Evolutionary conservation across 2,797 vertebrate species (phyloP).

Genomic region (Malurus splendens): DNA sequence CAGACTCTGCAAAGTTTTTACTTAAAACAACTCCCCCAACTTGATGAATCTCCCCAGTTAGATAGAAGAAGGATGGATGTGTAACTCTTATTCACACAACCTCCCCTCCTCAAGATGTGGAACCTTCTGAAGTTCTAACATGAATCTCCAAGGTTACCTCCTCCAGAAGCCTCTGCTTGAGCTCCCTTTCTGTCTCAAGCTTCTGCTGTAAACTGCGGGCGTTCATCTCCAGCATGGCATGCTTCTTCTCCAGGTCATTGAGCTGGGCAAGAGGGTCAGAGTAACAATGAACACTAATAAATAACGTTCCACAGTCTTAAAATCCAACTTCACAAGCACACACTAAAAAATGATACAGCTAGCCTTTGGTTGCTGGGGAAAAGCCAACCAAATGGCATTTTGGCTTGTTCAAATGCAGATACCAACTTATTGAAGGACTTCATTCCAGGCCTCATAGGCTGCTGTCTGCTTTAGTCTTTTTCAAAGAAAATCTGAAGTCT

Average conservation of each 20-base stretch:
- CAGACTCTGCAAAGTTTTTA: background rate
- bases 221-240: constrained; percentile 97
- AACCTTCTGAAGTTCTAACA: background rate
- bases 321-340: background rate
- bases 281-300: background rate
- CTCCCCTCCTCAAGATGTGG: background rate
- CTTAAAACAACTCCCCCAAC: background rate
- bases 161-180: constrained; percentile 96
- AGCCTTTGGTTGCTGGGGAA: background rate
- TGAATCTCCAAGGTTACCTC: constrained; percentile 77
- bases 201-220: constrained; percentile 97
- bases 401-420: background rate
- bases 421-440: background rate
- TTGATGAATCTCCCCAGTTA: background rate
- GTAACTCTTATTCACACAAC: background rate
- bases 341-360: background rate
- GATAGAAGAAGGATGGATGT: background rate
- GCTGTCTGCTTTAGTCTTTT: background rate
- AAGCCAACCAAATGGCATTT: background rate
- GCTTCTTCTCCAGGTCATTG: constrained; percentile 97
- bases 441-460: background rate
- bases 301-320: background rate
- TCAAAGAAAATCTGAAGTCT: background rate
- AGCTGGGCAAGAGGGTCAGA: constrained; percentile 72
- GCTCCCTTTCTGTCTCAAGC: constrained; percentile 92